These are phyloP conservation scores for Apodemia hepburni DNA, from an alignment of 2,888 invertebrate genomes.

Conservation along the genomic window DNA sequence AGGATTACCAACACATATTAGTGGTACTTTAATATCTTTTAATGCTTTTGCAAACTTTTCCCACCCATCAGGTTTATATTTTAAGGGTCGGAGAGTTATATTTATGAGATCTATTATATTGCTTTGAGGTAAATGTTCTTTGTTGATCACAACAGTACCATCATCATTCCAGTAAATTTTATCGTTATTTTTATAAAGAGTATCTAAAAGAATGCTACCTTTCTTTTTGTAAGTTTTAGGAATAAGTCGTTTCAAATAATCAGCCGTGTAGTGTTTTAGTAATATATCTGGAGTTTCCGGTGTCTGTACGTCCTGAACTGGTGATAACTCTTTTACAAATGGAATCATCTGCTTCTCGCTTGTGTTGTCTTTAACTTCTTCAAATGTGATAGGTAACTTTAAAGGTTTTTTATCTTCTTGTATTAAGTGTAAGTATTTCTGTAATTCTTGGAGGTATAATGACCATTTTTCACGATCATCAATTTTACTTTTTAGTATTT, in stretches of 20 bases:
- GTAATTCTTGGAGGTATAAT: constrained; percentile 34
- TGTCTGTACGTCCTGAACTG: not conserved
- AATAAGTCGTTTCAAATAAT: constrained; percentile 23
- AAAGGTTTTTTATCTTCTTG: constrained; percentile 29
- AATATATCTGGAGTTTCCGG: not conserved
- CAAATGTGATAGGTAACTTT: constrained; percentile 22
- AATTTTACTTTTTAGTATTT: constrained; percentile 29
- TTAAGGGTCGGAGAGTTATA: constrained; percentile 35
- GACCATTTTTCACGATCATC: constrained; percentile 35
- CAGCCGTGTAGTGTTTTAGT: constrained; percentile 16
- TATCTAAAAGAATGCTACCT: constrained; percentile 30
- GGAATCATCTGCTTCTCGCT: constrained; percentile 14
- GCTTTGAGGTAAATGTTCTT: constrained; percentile 30
- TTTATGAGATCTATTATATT: constrained; percentile 38
- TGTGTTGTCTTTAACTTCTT: constrained; percentile 12
- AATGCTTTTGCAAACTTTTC: constrained; percentile 32
- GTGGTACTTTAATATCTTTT: not conserved
- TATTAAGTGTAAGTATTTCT: constrained; percentile 34
- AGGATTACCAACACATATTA: not conserved
- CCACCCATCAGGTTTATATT: constrained; percentile 37
- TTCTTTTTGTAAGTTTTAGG: constrained; percentile 32
- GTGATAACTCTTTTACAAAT: constrained; percentile 11
- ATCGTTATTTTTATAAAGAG: constrained; percentile 22
- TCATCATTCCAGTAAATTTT: constrained; percentile 32
- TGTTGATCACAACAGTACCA: constrained; percentile 33